Evolutionary conservation across 1,140 invertebrate species (phyloP), one percentile per base, ranked within the genome.

Genomic region (Brachionus rubens): DNA sequence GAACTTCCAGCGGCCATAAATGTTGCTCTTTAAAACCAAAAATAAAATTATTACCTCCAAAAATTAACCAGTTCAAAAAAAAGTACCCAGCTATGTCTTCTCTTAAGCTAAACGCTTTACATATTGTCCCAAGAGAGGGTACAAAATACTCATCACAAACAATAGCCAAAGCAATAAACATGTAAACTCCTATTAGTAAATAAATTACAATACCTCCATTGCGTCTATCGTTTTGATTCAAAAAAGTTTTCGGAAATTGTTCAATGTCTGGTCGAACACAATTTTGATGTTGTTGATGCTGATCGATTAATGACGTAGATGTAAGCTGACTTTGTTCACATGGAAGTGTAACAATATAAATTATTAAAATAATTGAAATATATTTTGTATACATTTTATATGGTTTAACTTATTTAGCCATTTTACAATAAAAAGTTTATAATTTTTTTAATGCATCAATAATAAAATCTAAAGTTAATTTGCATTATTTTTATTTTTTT

Each of bases 1-100:
- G 91, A 92, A 6, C 92, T 93, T 0, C 92, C 92, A 0, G 91
- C 91, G 0, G 93, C 91, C 89, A 96, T 91, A 80, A 95, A 94
- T 0, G 92, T 96, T 0, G 92, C 92, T 0, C 54, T 59, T 9
- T 0, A 54, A 28, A 26, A 33, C 16, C 3, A 33, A 59, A 1
- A 40, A 36, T 19, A 33, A n/a, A 40, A 7, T n/a, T 36, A n/a
- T 59, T 2, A 33, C 12, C 1, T 33, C 19, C 16, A 40, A 59
- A 59, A 40, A 21, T 36, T 28, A 2, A 48, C 19, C 7, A 43
- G n/a, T n/a, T 43, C 5, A n/a, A n/a, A 48, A 16, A 5, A 28
- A 14, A 14, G n/a, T 59, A 59, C 54, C 92, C 43, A 9, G 62
- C 33, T 30, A 41, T 54, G 46, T 56, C 52, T 10, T 65, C n/a